phyloP scores from a whole-genome alignment of 2,113 vertebrate genomes.

The Austrofundulus limnaeus region DNA sequence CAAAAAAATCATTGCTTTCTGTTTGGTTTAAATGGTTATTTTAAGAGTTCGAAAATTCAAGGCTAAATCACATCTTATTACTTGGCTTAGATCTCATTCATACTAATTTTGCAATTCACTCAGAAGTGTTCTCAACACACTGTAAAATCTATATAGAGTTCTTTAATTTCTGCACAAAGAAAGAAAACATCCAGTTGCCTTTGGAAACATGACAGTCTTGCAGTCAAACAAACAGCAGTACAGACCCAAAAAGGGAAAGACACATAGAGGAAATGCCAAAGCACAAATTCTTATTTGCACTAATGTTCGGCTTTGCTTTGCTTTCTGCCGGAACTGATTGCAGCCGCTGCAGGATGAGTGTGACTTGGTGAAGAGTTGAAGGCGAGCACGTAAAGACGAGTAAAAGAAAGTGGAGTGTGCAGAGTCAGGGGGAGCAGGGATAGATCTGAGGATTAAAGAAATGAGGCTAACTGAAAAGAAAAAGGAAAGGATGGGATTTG shows the following conservation, averaged over 20 bases:
- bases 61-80: neutral
- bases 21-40: too few species aligned
- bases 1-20: too few species aligned
- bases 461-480: slow-evolving; percentile 27
- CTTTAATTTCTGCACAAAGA: neutral
- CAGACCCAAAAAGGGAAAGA: slow-evolving; percentile 15
- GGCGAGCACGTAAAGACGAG: slow-evolving; percentile 5
- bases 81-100: neutral
- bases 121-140: neutral
- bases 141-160: neutral
- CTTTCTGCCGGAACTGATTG: slow-evolving; percentile 17
- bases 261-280: slow-evolving; percentile 25
- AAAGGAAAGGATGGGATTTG: slow-evolving; percentile 41
- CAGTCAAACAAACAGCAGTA: slow-evolving; percentile 56
- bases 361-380: slow-evolving; percentile 3
- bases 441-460: slow-evolving; percentile 48
- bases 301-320: too few species aligned
- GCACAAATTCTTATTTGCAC: slow-evolving; percentile 23
- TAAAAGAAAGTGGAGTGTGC: neutral
- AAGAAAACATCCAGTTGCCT: neutral
- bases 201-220: slow-evolving; percentile 10
- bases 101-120: neutral
- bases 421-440: slow-evolving; percentile 12
- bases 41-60: too few species aligned
- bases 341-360: slow-evolving; percentile 5